phyloP scores from a whole-genome alignment of 2,113 vertebrate genomes.

The Vombatus ursinus region DNA sequence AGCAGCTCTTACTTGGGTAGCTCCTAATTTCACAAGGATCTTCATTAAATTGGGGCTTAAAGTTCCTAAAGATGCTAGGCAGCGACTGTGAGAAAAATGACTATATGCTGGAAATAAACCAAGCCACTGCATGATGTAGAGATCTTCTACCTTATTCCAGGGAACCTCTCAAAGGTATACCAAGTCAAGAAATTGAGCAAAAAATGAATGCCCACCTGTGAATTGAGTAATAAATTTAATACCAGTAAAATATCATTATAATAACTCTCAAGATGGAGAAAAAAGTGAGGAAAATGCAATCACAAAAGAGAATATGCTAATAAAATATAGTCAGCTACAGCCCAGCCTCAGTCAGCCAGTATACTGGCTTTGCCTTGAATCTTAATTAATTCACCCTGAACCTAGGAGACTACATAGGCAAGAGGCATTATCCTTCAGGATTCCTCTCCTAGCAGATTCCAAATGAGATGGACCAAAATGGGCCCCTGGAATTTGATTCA shows the following conservation, averaged over 20 bases:
- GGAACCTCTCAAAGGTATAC: conserved; percentile 36
- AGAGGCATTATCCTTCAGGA: conserved; percentile 70
- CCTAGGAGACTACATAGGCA: conserved; percentile 73
- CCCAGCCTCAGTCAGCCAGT: conserved; percentile 63
- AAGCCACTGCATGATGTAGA: background rate
- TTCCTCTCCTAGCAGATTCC: conserved; percentile 74
- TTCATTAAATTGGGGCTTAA: background rate
- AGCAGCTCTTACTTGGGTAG: background rate
- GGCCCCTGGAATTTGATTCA: conserved; percentile 78
- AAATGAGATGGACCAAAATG: conserved; percentile 79
- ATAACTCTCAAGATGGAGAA: conserved; percentile 43
- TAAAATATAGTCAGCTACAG: conserved; percentile 72
- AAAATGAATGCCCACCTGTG: conserved; percentile 52
- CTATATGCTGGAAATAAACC: conserved; percentile 54
- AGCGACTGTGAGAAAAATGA: conserved; percentile 52
- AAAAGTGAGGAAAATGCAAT: conserved; percentile 49
- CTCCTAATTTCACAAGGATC: conserved; percentile 3
- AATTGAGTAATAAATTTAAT: conserved; percentile 59
- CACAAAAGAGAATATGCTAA: conserved; percentile 53
- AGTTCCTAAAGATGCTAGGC: background rate
- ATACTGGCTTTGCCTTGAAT: conserved; percentile 70
- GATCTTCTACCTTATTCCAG: background rate
- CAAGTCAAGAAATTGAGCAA: conserved; percentile 52
- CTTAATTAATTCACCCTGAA: conserved; percentile 80
- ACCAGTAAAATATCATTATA: conserved; percentile 52